Percentiles rank a stretch among this genome's conserved stretches.
Conservation (phyloP, 2,113 vertebrate species). For the Craseonycteris thonglongyai region DNA sequence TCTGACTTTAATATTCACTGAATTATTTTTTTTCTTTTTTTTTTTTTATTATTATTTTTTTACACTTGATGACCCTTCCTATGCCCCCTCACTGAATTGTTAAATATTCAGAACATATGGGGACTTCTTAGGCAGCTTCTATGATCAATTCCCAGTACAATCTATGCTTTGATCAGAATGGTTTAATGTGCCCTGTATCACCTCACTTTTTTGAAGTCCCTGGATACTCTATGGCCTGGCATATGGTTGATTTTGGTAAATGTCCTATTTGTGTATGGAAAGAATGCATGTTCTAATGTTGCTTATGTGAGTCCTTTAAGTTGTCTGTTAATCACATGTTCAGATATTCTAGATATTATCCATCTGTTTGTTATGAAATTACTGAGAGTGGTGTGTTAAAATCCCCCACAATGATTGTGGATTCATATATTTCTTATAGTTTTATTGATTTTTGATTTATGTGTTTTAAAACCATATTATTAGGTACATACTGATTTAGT, state of each 20-base stretch:
- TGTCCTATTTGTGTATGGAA: neutral
- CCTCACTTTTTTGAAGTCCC: neutral
- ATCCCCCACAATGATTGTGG: neutral
- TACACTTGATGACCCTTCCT: too few relatives aligned
- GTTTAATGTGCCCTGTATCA: neutral
- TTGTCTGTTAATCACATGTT: neutral
- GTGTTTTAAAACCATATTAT: neutral
- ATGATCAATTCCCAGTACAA: neutral
- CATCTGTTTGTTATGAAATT: neutral
- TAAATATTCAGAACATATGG: neutral
- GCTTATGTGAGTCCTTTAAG: neutral
- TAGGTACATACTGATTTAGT: neutral
- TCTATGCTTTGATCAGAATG: neutral
- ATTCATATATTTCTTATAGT: neutral
- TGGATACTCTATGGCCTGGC: neutral
- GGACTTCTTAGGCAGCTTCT: neutral
- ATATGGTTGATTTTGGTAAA: neutral
- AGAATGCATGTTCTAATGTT: neutral
- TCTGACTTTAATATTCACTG: neutral
- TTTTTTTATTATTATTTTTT: too few relatives aligned
- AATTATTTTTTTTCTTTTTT: too few relatives aligned
- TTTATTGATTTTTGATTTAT: neutral
- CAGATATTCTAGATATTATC: neutral
- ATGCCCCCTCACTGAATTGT: neutral
- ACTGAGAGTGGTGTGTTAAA: neutral